A percentile compares a stretch with the other conserved stretches of the same genome.
phyloP scores from a whole-genome alignment of 1,140 invertebrate genomes.

The Macrotrachela quadricornifera region DNA sequence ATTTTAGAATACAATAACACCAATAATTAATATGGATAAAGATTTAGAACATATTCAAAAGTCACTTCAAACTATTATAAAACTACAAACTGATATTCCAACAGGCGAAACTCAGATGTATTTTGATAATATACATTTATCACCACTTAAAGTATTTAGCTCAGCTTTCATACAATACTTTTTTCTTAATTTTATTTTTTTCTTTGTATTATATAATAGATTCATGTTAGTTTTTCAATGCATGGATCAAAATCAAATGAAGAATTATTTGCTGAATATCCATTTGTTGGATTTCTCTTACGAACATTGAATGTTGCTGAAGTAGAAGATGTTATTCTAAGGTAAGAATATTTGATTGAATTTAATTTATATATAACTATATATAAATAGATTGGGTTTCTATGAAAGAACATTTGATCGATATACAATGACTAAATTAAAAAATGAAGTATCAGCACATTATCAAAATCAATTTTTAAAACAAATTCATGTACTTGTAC shows the following conservation, averaged over 20 bases:
- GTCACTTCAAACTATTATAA: too few species aligned
- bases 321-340: background rate
- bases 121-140: too few species aligned
- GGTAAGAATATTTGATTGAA: background rate
- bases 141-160: too few species aligned
- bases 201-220: constrained; percentile 43
- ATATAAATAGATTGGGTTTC: background rate
- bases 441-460: background rate
- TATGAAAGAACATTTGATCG: background rate
- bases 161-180: too few species aligned
- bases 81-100: too few species aligned
- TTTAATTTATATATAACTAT: background rate
- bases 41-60: too few species aligned
- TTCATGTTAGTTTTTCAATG: constrained; percentile 53
- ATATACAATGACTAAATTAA: too few species aligned
- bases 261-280: background rate
- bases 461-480: constrained; percentile 23
- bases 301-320: background rate
- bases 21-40: too few species aligned
- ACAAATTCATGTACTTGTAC: constrained; percentile 30
- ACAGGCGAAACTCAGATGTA: too few species aligned
- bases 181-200: too few species aligned
- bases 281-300: background rate
- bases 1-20: too few species aligned
- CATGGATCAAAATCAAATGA: constrained; percentile 31